These are phyloP conservation scores for Harpagifer antarcticus DNA, from an alignment of 2,797 vertebrate species.

Conservation along the genomic window DNA sequence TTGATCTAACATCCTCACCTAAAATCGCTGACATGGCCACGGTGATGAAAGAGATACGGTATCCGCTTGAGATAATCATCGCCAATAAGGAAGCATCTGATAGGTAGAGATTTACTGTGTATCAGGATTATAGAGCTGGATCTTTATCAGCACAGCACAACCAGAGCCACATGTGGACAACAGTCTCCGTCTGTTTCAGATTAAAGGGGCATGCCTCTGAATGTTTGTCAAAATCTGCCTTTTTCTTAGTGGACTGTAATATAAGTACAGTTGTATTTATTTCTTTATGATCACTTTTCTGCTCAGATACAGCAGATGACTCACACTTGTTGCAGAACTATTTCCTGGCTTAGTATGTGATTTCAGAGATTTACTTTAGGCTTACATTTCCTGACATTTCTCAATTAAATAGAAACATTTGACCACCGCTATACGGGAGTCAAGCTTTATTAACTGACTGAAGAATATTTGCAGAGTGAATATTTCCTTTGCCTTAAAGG, in stretches of 20 bases:
- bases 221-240: slow-evolving; percentile 1
- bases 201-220: slow-evolving; percentile 13
- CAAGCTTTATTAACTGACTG: slow-evolving; percentile 1
- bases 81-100: slow-evolving; percentile 76
- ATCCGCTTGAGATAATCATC: slow-evolving; percentile 76
- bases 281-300: slow-evolving; percentile 24
- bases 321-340: slow-evolving; percentile 22
- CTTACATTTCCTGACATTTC: slow-evolving; percentile 10
- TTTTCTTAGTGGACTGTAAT: slow-evolving; percentile 8
- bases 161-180: slow-evolving; percentile 56
- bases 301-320: slow-evolving; percentile 22
- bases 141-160: slow-evolving; percentile 71
- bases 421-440: not conserved
- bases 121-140: slow-evolving; percentile 75
- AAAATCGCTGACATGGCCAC: slow-evolving; percentile 66
- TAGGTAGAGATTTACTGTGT: slow-evolving; percentile 74
- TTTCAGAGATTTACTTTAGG: slow-evolving; percentile 23
- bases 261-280: slow-evolving; percentile 25
- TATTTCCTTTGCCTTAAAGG: not conserved
- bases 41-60: slow-evolving; percentile 70
- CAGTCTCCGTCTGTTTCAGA: slow-evolving; percentile 15
- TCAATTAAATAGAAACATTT: slow-evolving; percentile 13
- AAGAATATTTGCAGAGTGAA: not conserved
- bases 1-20: slow-evolving; percentile 70
- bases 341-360: slow-evolving; percentile 18